Base-by-base conservation (phyloP, 2,113 vertebrate species). In the Actenoides hombroni region DNA sequence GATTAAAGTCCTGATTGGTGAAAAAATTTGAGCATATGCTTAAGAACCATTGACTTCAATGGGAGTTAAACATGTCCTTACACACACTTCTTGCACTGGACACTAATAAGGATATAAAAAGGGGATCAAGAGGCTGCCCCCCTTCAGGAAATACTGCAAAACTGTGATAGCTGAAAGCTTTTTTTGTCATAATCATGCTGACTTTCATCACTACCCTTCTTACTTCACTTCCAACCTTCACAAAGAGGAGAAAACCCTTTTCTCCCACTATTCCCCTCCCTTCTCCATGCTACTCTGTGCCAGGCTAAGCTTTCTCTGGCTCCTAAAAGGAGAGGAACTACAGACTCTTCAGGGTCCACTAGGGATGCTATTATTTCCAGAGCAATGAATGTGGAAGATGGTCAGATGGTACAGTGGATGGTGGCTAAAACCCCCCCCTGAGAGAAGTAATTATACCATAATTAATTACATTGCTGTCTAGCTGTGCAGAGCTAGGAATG, bases 11-110 rank as follows among this genome's bases (percentile, higher is more conserved):
- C 71, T 71, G 93, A 96, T 94, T 94, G 85, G 76, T 1, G 20
- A 96, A 96, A 96, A 96, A 90, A 94, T 25, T 88, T 86, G 83
- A 96, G 95, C 93, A 96, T 92, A 94, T 97, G 93, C 90, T 92
- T 88, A 96, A 95, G 92, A 95, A 51, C 73, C 56, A 93, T 90
- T 95, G 93, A 95, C 94, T 96, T 96, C 85, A 96, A 39, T 97
- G 79, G 51, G 80, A 96, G 73, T 94, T 86, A 93, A 96, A 86
- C 91, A 91, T 24, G 13, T 96, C 93, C 60, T 94, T 76, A 64
- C 88, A 96, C 79, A 92, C 18, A 2, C 71, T 95, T 93, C 87
- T 94, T 90, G 90, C 94, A 93, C 82, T 93, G 70, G 56, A 90
- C 64, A 67, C 83, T 92, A 95, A 93, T 93, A 88, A 90, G 90